Evolutionary conservation across 2,888 invertebrate genomes (phyloP).

Genomic region (Drosophila neoperkinsi): DNA sequence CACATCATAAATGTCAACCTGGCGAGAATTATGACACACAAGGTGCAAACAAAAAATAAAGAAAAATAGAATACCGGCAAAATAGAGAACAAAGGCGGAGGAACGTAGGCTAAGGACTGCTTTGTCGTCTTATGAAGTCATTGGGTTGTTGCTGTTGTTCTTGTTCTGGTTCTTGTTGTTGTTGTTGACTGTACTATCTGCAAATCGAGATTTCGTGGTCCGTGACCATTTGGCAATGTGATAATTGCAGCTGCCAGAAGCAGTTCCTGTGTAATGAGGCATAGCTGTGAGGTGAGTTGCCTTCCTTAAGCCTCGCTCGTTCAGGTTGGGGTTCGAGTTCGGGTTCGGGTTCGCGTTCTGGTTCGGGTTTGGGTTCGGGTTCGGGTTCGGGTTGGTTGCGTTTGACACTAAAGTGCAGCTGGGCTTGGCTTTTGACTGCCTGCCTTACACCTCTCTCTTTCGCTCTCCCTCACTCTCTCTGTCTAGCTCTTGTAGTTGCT

Average conservation of each 20-base stretch:
- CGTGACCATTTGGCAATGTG: constrained; percentile 83
- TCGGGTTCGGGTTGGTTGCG: constrained; percentile 47
- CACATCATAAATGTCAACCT: constrained; percentile 82
- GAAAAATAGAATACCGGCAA: background rate
- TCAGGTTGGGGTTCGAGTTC: constrained; percentile 9
- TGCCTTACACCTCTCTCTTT: constrained; percentile 13
- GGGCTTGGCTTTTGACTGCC: constrained; percentile 62
- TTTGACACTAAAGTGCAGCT: constrained; percentile 75
- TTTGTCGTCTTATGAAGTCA: constrained; percentile 63
- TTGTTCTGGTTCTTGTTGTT: constrained; percentile 3
- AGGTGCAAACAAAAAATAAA: constrained; percentile 21
- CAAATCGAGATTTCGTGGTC: constrained; percentile 82
- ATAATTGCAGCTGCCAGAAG: constrained; percentile 75
- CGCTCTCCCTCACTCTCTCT: constrained; percentile 15
- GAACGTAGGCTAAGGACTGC: constrained; percentile 10
- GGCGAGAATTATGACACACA: constrained; percentile 78
- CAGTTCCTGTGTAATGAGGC: constrained; percentile 64
- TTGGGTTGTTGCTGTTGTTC: constrained; percentile 21
- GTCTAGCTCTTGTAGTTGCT: constrained; percentile 41
- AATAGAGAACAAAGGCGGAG: constrained; percentile 1
- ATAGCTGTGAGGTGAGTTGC: constrained; percentile 42
- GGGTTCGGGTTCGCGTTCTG: constrained; percentile 13
- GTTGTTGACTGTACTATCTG: constrained; percentile 55
- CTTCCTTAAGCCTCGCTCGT: constrained; percentile 20
- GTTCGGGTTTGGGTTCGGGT: constrained; percentile 32